phyloP scores from a whole-genome alignment of 2,113 vertebrate genomes.

The Dasyornis broadbenti region DNA sequence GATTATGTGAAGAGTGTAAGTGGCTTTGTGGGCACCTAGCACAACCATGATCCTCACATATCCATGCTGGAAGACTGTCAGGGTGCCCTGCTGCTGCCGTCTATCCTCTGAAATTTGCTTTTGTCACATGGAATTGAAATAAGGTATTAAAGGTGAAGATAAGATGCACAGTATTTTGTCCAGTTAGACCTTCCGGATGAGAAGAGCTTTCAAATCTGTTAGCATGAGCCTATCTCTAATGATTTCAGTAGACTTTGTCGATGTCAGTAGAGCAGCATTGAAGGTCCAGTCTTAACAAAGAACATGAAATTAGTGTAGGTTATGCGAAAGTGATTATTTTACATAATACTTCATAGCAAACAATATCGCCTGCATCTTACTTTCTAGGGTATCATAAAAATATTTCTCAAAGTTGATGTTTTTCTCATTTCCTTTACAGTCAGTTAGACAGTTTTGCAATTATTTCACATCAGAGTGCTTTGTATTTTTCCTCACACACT shows the following conservation, averaged over 20 bases:
- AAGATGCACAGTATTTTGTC: background rate
- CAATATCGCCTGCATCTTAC: background rate
- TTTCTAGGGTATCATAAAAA: background rate
- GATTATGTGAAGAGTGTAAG: background rate
- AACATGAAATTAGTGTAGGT: background rate
- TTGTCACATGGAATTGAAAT: background rate
- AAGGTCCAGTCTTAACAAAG: background rate
- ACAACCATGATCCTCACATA: fast-evolving
- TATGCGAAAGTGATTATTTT: background rate
- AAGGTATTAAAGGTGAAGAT: background rate
- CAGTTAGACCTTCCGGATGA: background rate
- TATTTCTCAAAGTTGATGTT: background rate
- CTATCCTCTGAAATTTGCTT: background rate
- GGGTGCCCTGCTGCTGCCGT: background rate
- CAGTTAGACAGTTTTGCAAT: background rate
- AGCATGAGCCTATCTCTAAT: background rate
- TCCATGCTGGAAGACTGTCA: background rate
- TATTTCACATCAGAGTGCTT: constrained; percentile 9
- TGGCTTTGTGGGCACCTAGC: background rate
- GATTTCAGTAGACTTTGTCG: background rate
- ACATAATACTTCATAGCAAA: background rate
- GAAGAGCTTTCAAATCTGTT: background rate
- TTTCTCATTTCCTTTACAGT: background rate
- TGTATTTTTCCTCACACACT: background rate
- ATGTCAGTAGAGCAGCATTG: background rate